phyloP scores from a whole-genome alignment of 2,797 vertebrate genomes.

The Allobates femoralis region DNA sequence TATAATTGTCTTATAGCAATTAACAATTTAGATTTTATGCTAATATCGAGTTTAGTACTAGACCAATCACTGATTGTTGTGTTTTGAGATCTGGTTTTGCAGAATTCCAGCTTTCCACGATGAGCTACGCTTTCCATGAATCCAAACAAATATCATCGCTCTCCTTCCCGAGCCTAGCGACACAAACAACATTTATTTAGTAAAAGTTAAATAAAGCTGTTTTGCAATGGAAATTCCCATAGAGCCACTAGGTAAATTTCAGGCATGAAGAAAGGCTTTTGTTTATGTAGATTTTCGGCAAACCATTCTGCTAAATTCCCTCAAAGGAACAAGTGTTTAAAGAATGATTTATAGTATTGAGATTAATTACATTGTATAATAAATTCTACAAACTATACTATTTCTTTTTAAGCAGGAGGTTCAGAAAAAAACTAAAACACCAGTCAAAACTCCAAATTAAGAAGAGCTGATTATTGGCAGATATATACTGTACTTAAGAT shows the following conservation, averaged over 20 bases:
- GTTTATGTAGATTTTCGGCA: slow-evolving; percentile 33
- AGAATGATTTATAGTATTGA: neutral
- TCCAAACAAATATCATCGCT: slow-evolving; percentile 33
- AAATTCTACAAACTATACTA: neutral
- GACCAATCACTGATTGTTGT: neutral
- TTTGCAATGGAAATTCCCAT: slow-evolving; percentile 48
- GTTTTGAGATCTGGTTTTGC: neutral
- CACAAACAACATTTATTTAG: slow-evolving; percentile 44
- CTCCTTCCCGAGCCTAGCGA: slow-evolving; percentile 1
- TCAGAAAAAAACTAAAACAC: neutral
- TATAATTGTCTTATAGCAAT: neutral
- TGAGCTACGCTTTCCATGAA: neutral
- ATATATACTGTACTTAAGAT: too few species aligned
- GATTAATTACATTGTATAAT: slow-evolving; percentile 24
- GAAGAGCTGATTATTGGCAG: too few species aligned
- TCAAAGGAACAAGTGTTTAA: slow-evolving; percentile 14
- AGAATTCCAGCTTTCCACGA: slow-evolving; percentile 12
- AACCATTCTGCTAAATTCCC: slow-evolving; percentile 15
- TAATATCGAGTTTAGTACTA: neutral
- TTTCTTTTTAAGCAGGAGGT: neutral
- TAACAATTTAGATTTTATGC: neutral
- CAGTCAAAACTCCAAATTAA: too few species aligned
- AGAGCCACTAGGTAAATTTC: slow-evolving; percentile 40
- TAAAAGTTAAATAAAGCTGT: slow-evolving; percentile 20
- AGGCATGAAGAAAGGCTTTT: slow-evolving; percentile 15